phyloP scores from a whole-genome alignment of 2,113 vertebrate genomes.

The Dicentrarchus labrax region DNA sequence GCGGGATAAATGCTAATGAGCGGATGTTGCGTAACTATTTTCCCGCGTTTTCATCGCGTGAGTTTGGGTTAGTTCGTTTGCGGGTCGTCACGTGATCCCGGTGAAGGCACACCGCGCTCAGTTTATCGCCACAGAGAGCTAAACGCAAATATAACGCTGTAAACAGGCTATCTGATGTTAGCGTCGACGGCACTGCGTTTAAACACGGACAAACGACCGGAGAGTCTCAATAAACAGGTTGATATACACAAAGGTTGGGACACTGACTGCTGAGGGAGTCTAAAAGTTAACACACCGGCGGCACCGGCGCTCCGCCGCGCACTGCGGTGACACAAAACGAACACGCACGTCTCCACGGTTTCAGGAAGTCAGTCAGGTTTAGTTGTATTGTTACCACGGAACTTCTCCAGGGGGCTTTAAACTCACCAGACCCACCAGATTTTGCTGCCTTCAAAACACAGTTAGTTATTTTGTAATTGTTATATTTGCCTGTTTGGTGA shows the following conservation, averaged over 20 bases:
- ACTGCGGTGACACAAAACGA: slow-evolving; percentile 30
- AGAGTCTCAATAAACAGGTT: neutral
- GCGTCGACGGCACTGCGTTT: rapidly evolving
- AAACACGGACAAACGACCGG: rapidly evolving
- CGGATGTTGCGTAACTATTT: slow-evolving; percentile 75
- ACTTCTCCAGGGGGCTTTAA: slow-evolving; percentile 66
- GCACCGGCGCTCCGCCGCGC: neutral
- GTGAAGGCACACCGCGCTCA: rapidly evolving
- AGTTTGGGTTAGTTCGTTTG: slow-evolving; percentile 67
- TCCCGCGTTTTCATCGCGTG: slow-evolving; percentile 77
- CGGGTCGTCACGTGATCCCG: slow-evolving; percentile 10
- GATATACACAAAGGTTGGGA: neutral
- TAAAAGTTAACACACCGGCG: neutral
- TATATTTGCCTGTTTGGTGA: neutral
- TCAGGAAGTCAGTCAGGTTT: slow-evolving; percentile 64
- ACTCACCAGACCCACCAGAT: slow-evolving; percentile 10
- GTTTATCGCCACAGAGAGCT: too few relatives aligned
- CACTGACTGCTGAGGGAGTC: too few relatives aligned
- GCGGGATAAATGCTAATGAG: slow-evolving; percentile 44
- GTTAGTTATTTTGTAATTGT: neutral
- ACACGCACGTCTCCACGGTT: neutral
- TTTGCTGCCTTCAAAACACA: neutral
- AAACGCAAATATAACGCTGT: rapidly evolving
- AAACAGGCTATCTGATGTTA: rapidly evolving
- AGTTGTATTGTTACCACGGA: slow-evolving; percentile 65